Evolutionary conservation across 1,140 invertebrate genomes (phyloP).

Genomic region (Drosophila tsacasi): DNA sequence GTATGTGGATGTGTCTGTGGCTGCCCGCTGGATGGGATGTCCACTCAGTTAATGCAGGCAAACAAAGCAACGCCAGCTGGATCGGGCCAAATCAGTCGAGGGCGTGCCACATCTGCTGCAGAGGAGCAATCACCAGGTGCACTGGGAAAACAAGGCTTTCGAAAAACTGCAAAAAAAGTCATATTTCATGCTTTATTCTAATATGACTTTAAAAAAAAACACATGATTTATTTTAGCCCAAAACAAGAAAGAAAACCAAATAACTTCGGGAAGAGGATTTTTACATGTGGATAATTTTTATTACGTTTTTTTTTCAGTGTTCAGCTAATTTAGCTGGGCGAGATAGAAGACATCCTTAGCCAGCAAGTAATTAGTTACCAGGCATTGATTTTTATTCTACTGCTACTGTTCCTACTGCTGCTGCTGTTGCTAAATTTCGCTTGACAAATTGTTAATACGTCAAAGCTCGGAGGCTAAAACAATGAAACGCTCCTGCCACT

Average conservation of each 20-base stretch:
- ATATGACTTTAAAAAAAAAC: background rate
- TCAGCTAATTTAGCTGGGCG: conserved; percentile 5
- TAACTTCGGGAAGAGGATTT: background rate
- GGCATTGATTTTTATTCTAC: conserved; percentile 77
- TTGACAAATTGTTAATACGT: conserved; percentile 81
- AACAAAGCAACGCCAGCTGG: conserved; percentile 66
- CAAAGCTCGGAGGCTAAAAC: conserved; percentile 56
- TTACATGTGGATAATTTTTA: background rate
- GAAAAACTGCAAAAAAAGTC: background rate
- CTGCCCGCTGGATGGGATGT: conserved; percentile 41
- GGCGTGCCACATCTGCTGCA: conserved; percentile 50
- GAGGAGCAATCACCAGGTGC: conserved; percentile 65
- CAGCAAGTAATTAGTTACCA: conserved; percentile 74
- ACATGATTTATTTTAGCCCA: no score
- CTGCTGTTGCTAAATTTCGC: conserved; percentile 66
- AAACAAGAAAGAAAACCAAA: background rate
- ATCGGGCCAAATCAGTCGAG: conserved; percentile 21
- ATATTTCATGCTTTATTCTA: background rate
- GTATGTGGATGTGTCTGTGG: conserved; percentile 32
- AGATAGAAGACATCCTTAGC: conserved; percentile 19
- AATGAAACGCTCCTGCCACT: conserved; percentile 33
- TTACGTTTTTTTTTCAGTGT: background rate
- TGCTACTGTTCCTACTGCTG: conserved; percentile 7
- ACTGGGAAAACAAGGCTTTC: conserved; percentile 10
- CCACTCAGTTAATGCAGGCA: conserved; percentile 70